Evolutionary conservation across 2,113 vertebrate genomes (phyloP).

Genomic region (Istiophorus platypterus): DNA sequence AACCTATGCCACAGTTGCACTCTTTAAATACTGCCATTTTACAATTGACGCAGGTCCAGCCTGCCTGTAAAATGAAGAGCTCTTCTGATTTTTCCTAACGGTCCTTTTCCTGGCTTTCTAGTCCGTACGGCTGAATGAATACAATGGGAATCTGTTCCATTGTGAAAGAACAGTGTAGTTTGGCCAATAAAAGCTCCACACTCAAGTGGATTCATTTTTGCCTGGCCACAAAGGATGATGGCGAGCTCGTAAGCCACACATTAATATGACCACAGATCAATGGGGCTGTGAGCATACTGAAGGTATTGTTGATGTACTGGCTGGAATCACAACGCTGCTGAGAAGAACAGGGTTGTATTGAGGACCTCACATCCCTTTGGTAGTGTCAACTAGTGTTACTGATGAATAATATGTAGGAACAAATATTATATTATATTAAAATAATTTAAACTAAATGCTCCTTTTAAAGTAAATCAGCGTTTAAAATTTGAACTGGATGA

Average conservation of each 20-base stretch:
- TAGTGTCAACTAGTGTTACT: conserved; percentile 2
- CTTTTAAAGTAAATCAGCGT: neutral
- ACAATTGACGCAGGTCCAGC: conserved; percentile 22
- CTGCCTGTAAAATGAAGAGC: conserved; percentile 38
- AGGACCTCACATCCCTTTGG: conserved; percentile 9
- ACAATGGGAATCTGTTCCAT: conserved; percentile 54
- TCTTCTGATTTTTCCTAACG: conserved; percentile 35
- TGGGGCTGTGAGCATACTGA: conserved; percentile 64
- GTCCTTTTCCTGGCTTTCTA: conserved; percentile 32
- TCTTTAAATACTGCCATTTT: conserved; percentile 34
- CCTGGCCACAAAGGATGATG: conserved; percentile 75
- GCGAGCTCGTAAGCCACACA: conserved; percentile 68
- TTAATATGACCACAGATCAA: conserved; percentile 81
- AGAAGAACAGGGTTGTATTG: conserved; percentile 46
- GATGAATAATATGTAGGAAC: neutral
- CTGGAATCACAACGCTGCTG: conserved; percentile 51
- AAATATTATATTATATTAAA: neutral
- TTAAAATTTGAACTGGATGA: neutral
- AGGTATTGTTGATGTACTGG: conserved; percentile 71
- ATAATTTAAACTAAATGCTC: neutral
- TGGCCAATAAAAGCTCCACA: conserved; percentile 68
- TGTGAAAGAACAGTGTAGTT: conserved; percentile 55
- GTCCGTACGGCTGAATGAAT: conserved; percentile 39
- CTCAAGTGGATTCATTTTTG: conserved; percentile 76
- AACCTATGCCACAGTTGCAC: conserved; percentile 10